These are phyloP conservation scores for Malthinus seriepunctatus DNA, from an alignment of 2,888 invertebrate genomes.

Conservation along the genomic window DNA sequence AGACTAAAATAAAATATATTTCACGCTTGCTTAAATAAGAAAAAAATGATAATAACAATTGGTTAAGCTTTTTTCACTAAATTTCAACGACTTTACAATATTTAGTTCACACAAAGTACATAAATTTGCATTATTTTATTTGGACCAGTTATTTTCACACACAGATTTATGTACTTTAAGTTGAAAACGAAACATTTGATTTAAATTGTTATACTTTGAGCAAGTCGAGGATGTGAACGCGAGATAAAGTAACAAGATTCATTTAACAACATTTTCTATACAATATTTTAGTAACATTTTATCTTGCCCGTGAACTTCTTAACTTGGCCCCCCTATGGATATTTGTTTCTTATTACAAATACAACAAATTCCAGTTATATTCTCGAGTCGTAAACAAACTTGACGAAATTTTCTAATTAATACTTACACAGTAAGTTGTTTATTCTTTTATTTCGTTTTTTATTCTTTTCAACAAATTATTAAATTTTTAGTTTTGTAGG, in stretches of 20 bases:
- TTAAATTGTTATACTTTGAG: constrained; percentile 2
- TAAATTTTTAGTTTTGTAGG: constrained; percentile 6
- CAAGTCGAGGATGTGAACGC: constrained; percentile 20
- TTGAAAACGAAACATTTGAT: neutral
- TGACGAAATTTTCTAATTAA: constrained; percentile 50
- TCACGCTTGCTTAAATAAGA: constrained; percentile 2
- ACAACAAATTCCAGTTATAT: constrained; percentile 44
- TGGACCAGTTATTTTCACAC: neutral
- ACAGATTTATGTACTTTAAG: constrained; percentile 1
- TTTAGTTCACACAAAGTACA: constrained; percentile 3
- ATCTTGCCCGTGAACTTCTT: constrained; percentile 51
- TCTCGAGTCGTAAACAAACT: constrained; percentile 41
- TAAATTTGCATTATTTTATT: constrained; percentile 6
- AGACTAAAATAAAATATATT: neutral
- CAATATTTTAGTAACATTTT: constrained; percentile 49
- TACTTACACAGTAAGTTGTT: constrained; percentile 25
- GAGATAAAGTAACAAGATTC: constrained; percentile 26
- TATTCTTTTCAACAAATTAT: neutral
- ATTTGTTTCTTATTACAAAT: constrained; percentile 44
- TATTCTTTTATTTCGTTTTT: neutral
- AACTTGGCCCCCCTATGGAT: constrained; percentile 44
- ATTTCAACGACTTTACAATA: too few relatives aligned
- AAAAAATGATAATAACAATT: neutral
- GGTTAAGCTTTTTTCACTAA: too few relatives aligned
- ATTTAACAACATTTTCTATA: constrained; percentile 39